Evolutionary conservation across 2,888 invertebrate genomes (phyloP), one percentile per base, ranked within the genome.

Genomic region (Conistra vaccinii): DNA sequence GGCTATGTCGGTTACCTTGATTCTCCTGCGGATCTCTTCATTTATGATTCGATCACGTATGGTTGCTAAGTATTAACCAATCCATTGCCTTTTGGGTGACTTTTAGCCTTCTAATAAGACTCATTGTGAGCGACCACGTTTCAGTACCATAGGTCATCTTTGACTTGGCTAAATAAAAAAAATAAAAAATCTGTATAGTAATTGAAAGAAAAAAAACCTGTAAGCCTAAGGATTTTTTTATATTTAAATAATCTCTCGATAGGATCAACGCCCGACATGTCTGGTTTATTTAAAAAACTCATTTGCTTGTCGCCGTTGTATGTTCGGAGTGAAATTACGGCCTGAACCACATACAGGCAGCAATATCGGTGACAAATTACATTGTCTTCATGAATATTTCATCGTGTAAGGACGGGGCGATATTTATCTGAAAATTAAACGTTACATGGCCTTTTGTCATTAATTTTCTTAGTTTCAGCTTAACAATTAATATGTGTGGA

Each of bases 361-460:
- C 91, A 92, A 92, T 94, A 93, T 93, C 90, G 90, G 90, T 89
- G 91, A 89, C 92, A 93, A 93, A 94, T 94, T 93, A 92, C 92
- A 86, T 90, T 91, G 90, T 93, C 91, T 93, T 93, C 93, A 94
- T 94, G 93, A 92, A 94, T 93, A 92, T 93, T 94, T 92, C 93
- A 93, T 92, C 87, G 81, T 69, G 82, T 75, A 81, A 78, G 87
- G 88, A 87, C 72, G 73, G 69, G 57, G 68, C 83, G 90, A 91
- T 93, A 89, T 92, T 91, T 92, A 92, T 91, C 89, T 89, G 88
- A 89, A 92, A 92, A 93, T 92, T 92, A 90, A 91, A 91, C 88
- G 85, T 85, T 89, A 89, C 88, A 57, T 63, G 73, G 66, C 74
- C 73, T 81, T 53, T 53, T 51, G 65, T 69, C 76, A 74, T 76